A percentile compares a stretch with the other conserved stretches of the same genome.
These are phyloP conservation scores for Oryzias celebensis DNA, from an alignment of 2,113 vertebrate species.

Conservation along the genomic window DNA sequence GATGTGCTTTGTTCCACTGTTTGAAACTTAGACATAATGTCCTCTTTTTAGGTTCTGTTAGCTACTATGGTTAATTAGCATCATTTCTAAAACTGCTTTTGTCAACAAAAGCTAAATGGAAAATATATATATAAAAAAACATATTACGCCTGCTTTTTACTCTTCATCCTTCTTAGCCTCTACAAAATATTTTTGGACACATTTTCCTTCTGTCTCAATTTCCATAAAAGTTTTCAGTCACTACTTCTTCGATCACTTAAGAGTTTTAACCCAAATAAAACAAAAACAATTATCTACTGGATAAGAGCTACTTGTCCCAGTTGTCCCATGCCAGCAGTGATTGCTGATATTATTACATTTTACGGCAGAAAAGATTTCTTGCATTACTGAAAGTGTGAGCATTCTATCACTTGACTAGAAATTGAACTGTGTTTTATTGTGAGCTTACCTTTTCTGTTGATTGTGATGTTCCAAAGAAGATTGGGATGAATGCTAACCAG, in stretches of 20 bases:
- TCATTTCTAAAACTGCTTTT: conserved; percentile 11
- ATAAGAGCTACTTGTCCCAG: no score
- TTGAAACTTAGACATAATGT: conserved; percentile 8
- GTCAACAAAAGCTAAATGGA: not conserved
- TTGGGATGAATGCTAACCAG: conserved; percentile 88
- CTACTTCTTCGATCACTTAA: no score
- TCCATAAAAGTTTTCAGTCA: no score
- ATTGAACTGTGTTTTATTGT: not conserved
- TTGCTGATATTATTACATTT: no score
- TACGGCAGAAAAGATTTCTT: no score
- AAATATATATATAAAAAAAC: not conserved
- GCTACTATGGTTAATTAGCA: not conserved
- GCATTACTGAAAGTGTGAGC: not conserved
- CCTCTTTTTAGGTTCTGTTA: conserved; percentile 2
- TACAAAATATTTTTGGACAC: no score
- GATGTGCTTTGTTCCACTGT: conserved; percentile 2
- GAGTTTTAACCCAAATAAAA: no score
- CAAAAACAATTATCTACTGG: no score
- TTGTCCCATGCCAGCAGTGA: no score
- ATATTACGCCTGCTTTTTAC: not conserved
- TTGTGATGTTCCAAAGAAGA: conserved; percentile 98
- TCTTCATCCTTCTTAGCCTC: no score
- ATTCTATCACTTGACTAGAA: not conserved
- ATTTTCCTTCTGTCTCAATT: no score
- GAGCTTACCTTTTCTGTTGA: conserved; percentile 85